Percentiles rank a stretch among this genome's conserved stretches.
These are phyloP conservation scores for Oncorhynchus mykiss DNA, from an alignment of 2,113 vertebrate species.

Conservation along the genomic window DNA sequence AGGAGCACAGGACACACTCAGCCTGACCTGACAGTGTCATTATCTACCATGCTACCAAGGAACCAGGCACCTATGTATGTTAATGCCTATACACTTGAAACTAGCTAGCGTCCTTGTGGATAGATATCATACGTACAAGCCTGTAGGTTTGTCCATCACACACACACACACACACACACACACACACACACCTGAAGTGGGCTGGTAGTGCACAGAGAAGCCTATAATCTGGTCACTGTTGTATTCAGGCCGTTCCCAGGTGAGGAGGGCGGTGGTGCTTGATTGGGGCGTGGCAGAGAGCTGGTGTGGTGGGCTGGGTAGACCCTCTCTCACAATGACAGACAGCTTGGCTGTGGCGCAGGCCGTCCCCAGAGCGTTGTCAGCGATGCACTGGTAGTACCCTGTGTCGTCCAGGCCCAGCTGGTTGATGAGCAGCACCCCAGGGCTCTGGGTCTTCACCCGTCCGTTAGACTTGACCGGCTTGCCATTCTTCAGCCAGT, in stretches of 20 bases:
- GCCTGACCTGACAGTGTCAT: too few relatives aligned
- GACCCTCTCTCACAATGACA: slow-evolving; percentile 89
- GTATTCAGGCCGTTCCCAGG: slow-evolving; percentile 89
- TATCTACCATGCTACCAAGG: too few relatives aligned
- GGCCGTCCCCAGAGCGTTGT: slow-evolving; percentile 87
- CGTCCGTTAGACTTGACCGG: slow-evolving; percentile 83
- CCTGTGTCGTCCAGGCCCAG: slow-evolving; percentile 89
- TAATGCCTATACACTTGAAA: slow-evolving; percentile 3
- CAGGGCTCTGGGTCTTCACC: slow-evolving; percentile 86
- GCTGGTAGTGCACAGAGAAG: slow-evolving; percentile 94
- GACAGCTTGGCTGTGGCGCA: slow-evolving; percentile 89
- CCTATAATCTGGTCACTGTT: slow-evolving; percentile 95
- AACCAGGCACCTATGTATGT: background rate
- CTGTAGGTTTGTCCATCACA: background rate
- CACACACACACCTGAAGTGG: slow-evolving; percentile 75
- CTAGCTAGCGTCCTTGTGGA: background rate
- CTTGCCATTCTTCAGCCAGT: slow-evolving; percentile 90
- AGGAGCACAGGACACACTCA: background rate
- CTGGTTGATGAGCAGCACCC: slow-evolving; percentile 94
- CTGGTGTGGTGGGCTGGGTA: slow-evolving; percentile 88
- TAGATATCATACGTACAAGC: background rate
- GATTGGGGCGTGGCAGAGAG: slow-evolving; percentile 82
- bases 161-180: slow-evolving; percentile 7
- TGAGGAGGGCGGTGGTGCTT: slow-evolving; percentile 85
- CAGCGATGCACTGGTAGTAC: slow-evolving; percentile 95